Conservation (phyloP, 2,113 vertebrate species). For the Oreamnos americanus region DNA sequence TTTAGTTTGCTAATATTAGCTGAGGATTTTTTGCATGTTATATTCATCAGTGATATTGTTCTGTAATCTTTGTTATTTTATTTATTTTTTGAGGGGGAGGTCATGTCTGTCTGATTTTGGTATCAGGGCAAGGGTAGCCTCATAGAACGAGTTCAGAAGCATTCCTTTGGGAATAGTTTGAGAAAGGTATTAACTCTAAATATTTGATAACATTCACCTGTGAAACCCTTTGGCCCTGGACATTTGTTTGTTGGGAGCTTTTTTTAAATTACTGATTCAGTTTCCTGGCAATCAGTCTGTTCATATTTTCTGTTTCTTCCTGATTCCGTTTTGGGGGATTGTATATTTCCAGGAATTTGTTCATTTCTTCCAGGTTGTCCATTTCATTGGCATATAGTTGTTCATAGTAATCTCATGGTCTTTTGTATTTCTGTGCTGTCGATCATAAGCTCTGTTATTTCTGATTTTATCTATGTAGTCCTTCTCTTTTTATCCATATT, state of each 20-base stretch:
- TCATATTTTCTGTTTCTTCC: not conserved
- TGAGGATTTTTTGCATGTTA: not conserved
- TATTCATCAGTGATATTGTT: not conserved
- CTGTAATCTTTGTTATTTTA: not conserved
- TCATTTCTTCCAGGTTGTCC: not conserved
- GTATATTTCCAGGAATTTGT: not conserved
- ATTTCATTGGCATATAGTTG: not conserved
- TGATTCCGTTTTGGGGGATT: not conserved
- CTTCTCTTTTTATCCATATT: not conserved
- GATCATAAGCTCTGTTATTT: not conserved
- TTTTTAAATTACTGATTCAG: not conserved
- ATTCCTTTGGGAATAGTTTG: not conserved
- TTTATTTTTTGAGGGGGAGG: fast-evolving
- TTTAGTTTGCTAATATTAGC: not conserved
- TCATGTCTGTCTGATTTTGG: not conserved
- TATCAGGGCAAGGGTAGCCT: not conserved
- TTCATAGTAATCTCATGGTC: not conserved
- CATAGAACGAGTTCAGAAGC: not conserved
- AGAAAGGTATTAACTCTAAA: not conserved
- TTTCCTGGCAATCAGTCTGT: not conserved
- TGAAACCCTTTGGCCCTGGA: not conserved
- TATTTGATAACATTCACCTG: not conserved
- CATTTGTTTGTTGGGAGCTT: not conserved
- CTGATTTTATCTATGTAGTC: not conserved
- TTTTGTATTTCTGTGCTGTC: not conserved